Base-by-base conservation (phyloP, 2,113 vertebrate genomes). In the Vulpes vulpes region DNA sequence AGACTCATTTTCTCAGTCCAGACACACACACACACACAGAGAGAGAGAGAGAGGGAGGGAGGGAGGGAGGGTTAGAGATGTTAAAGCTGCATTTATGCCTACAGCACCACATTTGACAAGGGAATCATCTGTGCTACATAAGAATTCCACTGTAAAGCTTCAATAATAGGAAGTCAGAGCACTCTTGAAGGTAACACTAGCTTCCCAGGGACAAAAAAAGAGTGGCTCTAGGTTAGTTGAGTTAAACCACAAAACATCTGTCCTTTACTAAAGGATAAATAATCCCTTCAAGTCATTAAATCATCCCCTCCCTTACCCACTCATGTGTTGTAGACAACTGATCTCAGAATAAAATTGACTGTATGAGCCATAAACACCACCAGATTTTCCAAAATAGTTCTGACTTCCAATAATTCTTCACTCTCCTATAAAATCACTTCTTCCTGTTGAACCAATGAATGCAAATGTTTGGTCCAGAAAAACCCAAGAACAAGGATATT, bases 71-170 rank as follows among this genome's bases (percentile, higher is more conserved):
- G 43, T 43, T 43, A 43, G 43, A 86, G 30, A 81, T 7, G 5
- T 23, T 2, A 10, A 19, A 3, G 23, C 3, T 80, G 25, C 60
- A 25, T 67, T 49, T 19, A 5, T 38, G 55, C 62, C 60, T 64
- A 74, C 17, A 62, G 64, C 19, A 62, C n/a, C 30, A 25, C 17
- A 25, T 25, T 4, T 82, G 11, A 89, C 5, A 57, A 95, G 38
- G 43, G 84, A 95, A 92, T 90, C 16, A 32, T 25, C 43, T 92
- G 38, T 94, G 69, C 76, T 78, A 16, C 3, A 60, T 49, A 4
- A n/a, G 27, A 82, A 67, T 93, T 87, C 88, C 74, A 96, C 49
- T 95, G 67, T 84, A 94, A 96, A 59, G 71, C 3, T 84, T 93
- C 55, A 11, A 0, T 79, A 71, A 79, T 1, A 94, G 88, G n/a